A percentile compares a stretch with the other conserved stretches of the same genome.
Evolutionary conservation across 2,888 invertebrate species (phyloP).

Genomic region (Protonemura montana): DNA sequence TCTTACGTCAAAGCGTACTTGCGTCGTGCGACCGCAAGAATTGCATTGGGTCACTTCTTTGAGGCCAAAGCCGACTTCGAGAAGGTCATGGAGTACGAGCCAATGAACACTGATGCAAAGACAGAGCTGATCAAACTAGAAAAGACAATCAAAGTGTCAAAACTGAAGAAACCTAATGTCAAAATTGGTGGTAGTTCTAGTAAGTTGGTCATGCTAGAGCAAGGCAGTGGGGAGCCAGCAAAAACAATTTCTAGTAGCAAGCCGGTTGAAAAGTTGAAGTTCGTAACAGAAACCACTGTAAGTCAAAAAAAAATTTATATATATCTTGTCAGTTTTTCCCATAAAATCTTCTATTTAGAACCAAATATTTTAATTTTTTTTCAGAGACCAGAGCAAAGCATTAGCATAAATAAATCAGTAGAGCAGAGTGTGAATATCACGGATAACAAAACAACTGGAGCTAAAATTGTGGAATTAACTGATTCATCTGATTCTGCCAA

Average conservation of each 20-base stretch:
- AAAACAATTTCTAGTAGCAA: not conserved
- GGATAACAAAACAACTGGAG: constrained; percentile 10
- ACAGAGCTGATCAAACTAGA: constrained; percentile 67
- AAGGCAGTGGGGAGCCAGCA: not conserved
- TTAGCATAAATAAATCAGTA: constrained; percentile 49
- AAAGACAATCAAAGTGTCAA: constrained; percentile 62
- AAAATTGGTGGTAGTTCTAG: constrained; percentile 36
- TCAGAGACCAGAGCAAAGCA: not conserved
- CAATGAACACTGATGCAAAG: constrained; percentile 76
- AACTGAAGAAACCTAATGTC: constrained; percentile 59
- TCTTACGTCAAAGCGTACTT: constrained; percentile 86
- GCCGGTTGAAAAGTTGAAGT: not conserved
- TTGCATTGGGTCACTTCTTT: constrained; percentile 72
- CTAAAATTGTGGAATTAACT: not conserved
- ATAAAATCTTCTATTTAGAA: not conserved
- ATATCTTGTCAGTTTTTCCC: too few relatives aligned
- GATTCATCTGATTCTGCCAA: not conserved
- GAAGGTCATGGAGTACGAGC: constrained; percentile 77
- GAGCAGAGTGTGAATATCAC: constrained; percentile 51
- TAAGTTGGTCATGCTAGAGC: not conserved
- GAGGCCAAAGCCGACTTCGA: constrained; percentile 77
- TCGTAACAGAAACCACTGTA: not conserved
- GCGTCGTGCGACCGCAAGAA: constrained; percentile 79
- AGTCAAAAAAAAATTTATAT: not conserved
- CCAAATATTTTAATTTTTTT: not conserved